phyloP scores from a whole-genome alignment of 2,113 vertebrate genomes.

The Atlantisia rogersi region DNA sequence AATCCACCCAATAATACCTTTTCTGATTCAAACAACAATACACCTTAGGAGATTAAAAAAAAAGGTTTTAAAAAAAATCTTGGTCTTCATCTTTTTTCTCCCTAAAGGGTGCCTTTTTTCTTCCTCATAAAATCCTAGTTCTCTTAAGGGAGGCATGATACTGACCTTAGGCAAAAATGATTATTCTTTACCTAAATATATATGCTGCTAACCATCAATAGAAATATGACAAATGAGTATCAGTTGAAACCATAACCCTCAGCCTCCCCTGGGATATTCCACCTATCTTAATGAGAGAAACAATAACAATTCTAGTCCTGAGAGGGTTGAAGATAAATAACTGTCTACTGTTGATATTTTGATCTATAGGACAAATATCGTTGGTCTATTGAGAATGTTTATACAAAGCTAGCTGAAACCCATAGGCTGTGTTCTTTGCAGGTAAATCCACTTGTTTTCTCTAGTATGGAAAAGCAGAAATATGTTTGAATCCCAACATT shows the following conservation, averaged over 20 bases:
- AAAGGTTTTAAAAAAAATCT: background rate
- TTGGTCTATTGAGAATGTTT: background rate
- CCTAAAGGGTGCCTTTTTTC: background rate
- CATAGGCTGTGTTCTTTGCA: background rate
- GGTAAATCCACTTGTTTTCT: conserved; percentile 1
- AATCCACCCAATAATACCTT: rapidly evolving
- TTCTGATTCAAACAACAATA: background rate
- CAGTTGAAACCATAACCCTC: background rate
- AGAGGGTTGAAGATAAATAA: conserved; percentile 38
- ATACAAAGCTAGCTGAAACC: background rate
- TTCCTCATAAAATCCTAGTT: background rate
- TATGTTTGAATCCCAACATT: background rate
- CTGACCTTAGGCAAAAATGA: conserved; percentile 7
- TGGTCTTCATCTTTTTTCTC: background rate
- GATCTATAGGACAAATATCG: conserved; percentile 41
- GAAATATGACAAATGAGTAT: conserved; percentile 53
- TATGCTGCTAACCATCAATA: conserved; percentile 3
- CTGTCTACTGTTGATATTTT: conserved; percentile 34
- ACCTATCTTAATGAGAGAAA: conserved; percentile 46
- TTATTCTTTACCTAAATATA: conserved; percentile 32
- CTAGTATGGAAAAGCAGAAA: background rate
- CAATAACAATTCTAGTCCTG: conserved; percentile 18
- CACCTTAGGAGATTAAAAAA: background rate
- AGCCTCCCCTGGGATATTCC: conserved; percentile 7
- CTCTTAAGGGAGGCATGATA: background rate